phyloP scores from a whole-genome alignment of 2,797 vertebrate genomes.

The Parotocinclus haroldoi region DNA sequence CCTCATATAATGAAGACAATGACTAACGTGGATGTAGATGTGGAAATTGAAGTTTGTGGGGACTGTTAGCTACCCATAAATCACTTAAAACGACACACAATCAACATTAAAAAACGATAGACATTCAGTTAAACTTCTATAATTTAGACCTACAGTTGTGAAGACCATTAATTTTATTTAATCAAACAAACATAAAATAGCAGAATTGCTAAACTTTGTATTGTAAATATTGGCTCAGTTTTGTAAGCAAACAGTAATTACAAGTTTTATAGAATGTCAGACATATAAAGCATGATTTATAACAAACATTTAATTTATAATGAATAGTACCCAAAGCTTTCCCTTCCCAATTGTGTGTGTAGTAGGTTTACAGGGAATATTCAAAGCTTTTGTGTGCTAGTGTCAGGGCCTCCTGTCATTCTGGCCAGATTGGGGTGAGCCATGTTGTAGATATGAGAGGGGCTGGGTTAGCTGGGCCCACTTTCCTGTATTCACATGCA shows the following conservation, averaged over 20 bases:
- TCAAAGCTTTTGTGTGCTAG: background rate
- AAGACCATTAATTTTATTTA: too few relatives aligned
- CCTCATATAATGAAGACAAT: constrained; percentile 32
- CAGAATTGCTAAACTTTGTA: too few relatives aligned
- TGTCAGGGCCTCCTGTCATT: constrained; percentile 15
- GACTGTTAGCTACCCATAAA: background rate
- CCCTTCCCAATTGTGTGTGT: background rate
- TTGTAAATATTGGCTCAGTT: too few relatives aligned
- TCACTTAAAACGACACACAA: background rate
- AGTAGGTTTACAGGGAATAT: background rate
- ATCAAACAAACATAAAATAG: too few relatives aligned
- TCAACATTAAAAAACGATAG: background rate
- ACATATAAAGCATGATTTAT: background rate
- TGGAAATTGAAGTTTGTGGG: constrained; percentile 14
- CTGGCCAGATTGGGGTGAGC: constrained; percentile 30
- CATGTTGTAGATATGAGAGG: constrained; percentile 49
- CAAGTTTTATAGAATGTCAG: background rate
- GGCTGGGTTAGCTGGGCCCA: constrained; percentile 72
- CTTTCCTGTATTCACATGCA: constrained; percentile 91
- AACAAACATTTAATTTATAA: constrained; percentile 1
- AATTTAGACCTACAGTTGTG: too few relatives aligned
- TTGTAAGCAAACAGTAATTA: background rate
- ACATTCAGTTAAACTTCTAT: background rate
- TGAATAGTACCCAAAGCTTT: background rate
- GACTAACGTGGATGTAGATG: constrained; percentile 20